Conservation (phyloP, 2,888 invertebrate genomes). For the Rutpela maculata region DNA sequence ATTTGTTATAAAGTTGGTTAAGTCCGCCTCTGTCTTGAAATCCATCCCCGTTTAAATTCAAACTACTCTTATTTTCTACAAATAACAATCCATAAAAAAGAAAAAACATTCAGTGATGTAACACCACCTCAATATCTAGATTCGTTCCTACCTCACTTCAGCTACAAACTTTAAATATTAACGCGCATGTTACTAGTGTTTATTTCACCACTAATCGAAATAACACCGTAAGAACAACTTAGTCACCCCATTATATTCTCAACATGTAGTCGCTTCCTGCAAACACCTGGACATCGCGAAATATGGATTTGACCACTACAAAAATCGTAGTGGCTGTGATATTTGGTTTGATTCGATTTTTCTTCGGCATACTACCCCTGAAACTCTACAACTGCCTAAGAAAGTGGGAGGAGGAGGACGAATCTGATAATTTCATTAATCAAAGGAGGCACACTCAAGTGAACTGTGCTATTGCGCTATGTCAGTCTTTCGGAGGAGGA, state of each 20-base stretch:
- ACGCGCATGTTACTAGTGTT: slow-evolving; percentile 30
- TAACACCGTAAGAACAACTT: slow-evolving; percentile 14
- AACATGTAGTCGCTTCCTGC: slow-evolving; percentile 34
- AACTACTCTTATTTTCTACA: background rate
- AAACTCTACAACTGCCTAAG: slow-evolving; percentile 72
- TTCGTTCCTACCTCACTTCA: background rate
- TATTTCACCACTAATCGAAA: slow-evolving; percentile 23
- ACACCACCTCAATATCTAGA: background rate
- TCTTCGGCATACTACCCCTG: slow-evolving; percentile 75
- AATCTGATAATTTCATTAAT: slow-evolving; percentile 65
- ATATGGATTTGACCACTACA: slow-evolving; percentile 72
- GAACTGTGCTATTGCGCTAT: slow-evolving; percentile 68
- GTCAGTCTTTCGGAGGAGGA: slow-evolving; percentile 76
- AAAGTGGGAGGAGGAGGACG: slow-evolving; percentile 68
- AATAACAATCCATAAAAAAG: background rate
- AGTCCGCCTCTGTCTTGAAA: background rate
- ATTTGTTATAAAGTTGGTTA: no score
- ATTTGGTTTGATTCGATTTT: slow-evolving; percentile 73
- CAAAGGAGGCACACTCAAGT: slow-evolving; percentile 67
- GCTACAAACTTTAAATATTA: slow-evolving; percentile 1
- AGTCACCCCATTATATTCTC: slow-evolving; percentile 33
- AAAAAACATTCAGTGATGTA: slow-evolving; percentile 8
- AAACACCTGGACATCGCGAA: slow-evolving; percentile 17
- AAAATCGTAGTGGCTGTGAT: slow-evolving; percentile 74
- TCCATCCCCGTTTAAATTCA: background rate